Conservation (phyloP, 2,888 invertebrate species). For the Chironomus riparius region DNA sequence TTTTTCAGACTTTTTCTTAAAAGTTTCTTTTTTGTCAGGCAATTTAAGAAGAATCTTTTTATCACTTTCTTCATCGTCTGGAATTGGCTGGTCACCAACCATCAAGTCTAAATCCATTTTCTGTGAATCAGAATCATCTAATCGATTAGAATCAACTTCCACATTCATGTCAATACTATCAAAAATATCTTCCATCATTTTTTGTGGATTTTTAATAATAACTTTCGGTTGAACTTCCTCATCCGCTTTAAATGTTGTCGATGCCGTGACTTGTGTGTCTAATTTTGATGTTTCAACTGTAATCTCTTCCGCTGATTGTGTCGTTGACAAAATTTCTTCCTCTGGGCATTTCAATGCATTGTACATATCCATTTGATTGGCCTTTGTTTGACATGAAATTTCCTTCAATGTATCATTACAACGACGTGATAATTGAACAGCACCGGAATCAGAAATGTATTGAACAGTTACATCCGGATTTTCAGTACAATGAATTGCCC, state of each 20-base stretch:
- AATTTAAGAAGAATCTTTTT: slow-evolving; percentile 33
- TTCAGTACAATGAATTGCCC: slow-evolving; percentile 70
- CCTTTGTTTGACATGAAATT: slow-evolving; percentile 59
- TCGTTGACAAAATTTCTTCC: neutral
- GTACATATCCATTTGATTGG: slow-evolving; percentile 7
- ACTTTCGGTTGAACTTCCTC: slow-evolving; percentile 9
- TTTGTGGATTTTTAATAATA: slow-evolving; percentile 20
- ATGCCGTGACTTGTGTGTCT: neutral
- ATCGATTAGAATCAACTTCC: slow-evolving; percentile 10
- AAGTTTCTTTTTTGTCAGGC: slow-evolving; percentile 34
- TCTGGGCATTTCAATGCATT: slow-evolving; percentile 20
- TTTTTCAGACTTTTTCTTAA: slow-evolving; percentile 27
- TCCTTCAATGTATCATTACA: slow-evolving; percentile 63
- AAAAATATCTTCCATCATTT: slow-evolving; percentile 22
- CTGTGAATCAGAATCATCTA: slow-evolving; percentile 29
- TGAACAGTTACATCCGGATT: slow-evolving; percentile 64
- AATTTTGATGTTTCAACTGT: neutral
- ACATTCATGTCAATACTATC: neutral
- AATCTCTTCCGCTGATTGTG: neutral
- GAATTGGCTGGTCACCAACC: slow-evolving; percentile 37
- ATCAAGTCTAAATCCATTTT: slow-evolving; percentile 39
- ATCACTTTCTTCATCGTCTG: slow-evolving; percentile 28
- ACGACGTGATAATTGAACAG: slow-evolving; percentile 64
- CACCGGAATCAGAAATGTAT: slow-evolving; percentile 67
- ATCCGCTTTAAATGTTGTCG: neutral